Evolutionary conservation across 2,888 invertebrate genomes (phyloP).

Genomic region (Megamerina dolium): DNA sequence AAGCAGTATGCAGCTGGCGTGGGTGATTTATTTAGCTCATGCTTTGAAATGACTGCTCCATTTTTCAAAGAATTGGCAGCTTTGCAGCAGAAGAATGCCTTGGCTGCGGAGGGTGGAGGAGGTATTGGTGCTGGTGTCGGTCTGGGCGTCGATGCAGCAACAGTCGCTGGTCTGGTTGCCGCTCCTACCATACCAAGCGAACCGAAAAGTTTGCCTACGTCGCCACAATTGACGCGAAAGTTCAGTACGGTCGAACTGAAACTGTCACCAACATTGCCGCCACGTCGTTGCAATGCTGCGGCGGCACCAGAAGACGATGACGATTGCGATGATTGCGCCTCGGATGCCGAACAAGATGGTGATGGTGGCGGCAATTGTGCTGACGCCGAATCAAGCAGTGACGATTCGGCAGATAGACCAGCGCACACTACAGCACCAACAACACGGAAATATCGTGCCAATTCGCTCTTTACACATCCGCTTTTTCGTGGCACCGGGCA

Average conservation of each 20-base stretch:
- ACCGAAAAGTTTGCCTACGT: conserved; percentile 53
- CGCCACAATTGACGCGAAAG: conserved; percentile 50
- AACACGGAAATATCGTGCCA: conserved; percentile 51
- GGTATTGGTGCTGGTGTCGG: conserved; percentile 6
- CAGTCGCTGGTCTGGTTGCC: neutral
- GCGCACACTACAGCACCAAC: conserved; percentile 26
- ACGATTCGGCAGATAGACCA: conserved; percentile 37
- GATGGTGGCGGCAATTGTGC: conserved; percentile 46
- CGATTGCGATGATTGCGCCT: conserved; percentile 36
- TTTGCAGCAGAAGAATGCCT: conserved; percentile 35
- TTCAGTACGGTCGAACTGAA: conserved; percentile 42
- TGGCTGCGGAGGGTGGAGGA: conserved; percentile 11
- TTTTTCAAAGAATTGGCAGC: conserved; percentile 50
- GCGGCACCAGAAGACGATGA: conserved; percentile 28
- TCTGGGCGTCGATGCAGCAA: conserved; percentile 10
- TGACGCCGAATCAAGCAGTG: conserved; percentile 47
- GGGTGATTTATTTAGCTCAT: conserved; percentile 65
- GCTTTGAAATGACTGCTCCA: conserved; percentile 71
- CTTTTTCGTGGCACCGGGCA: conserved; percentile 46
- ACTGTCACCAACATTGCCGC: conserved; percentile 25
- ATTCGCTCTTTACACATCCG: conserved; percentile 58
- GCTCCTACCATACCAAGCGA: conserved; percentile 28
- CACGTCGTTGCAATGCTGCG: conserved; percentile 8
- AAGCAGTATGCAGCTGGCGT: conserved; percentile 51
- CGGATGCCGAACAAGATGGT: conserved; percentile 39